These are phyloP conservation scores for Siniperca scherzeri DNA, from an alignment of 2,797 vertebrate species.

Conservation along the genomic window DNA sequence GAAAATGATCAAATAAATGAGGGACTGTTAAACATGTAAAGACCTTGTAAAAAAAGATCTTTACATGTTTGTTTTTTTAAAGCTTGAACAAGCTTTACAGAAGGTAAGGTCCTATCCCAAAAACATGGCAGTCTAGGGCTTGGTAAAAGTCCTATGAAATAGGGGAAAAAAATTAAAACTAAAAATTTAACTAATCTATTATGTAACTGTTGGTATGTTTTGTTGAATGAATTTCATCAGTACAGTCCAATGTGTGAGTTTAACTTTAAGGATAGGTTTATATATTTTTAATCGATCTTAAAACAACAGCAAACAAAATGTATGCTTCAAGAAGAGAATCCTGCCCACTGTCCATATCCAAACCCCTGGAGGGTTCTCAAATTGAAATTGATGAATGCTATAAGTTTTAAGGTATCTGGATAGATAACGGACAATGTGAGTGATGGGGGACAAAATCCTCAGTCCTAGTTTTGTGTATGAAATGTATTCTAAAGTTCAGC, in stretches of 20 bases:
- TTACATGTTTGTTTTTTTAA: neutral
- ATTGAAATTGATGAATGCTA: too few species aligned
- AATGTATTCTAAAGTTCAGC: neutral
- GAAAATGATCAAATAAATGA: neutral
- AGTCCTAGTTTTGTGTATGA: too few species aligned
- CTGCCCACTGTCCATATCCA: neutral
- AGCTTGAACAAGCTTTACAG: neutral
- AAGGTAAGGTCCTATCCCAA: too few species aligned
- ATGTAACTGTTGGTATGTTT: neutral
- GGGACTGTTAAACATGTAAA: too few species aligned
- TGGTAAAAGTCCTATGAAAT: neutral
- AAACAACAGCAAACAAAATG: neutral
- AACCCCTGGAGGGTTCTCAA: neutral
- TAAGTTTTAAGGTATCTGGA: neutral
- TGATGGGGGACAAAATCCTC: too few species aligned
- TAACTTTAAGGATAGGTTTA: neutral
- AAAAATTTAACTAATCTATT: neutral
- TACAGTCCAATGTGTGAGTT: neutral
- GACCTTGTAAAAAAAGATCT: neutral
- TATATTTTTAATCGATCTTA: too few species aligned
- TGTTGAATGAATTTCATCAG: neutral
- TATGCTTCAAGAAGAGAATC: neutral
- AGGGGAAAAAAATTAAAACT: neutral
- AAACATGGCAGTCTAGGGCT: too few species aligned
- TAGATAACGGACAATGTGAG: neutral